Conservation (phyloP, 2,113 vertebrate genomes). For the Campylorhamphus procurvoides region DNA sequence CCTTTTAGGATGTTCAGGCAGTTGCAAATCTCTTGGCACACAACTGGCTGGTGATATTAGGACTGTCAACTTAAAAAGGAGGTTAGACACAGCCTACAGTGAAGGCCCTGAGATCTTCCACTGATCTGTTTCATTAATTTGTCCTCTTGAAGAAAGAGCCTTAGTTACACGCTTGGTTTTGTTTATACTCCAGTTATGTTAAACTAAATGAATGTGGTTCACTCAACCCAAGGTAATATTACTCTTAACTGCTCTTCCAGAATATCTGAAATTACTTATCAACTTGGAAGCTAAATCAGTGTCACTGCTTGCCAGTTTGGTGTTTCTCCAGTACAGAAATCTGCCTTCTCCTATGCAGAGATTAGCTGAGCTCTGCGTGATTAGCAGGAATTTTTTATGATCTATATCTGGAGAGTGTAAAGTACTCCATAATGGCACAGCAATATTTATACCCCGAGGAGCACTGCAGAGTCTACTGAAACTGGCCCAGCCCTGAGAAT, state of each 20-base stretch:
- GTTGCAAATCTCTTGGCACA: not conserved
- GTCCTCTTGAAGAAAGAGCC: not conserved
- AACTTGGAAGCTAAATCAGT: not conserved
- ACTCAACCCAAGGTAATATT: not conserved
- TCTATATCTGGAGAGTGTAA: not conserved
- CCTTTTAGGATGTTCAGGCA: not conserved
- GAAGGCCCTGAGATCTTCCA: not conserved
- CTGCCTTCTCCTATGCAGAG: not conserved
- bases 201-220: not conserved
- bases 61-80: not conserved
- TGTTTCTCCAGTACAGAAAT: not conserved
- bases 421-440: not conserved
- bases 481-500: not conserved
- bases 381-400: not conserved
- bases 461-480: not conserved
- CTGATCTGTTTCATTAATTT: not conserved
- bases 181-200: not conserved
- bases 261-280: not conserved
- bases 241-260: not conserved
- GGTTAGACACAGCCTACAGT: no score
- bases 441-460: not conserved
- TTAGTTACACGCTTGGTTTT: not conserved
- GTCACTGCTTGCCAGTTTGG: not conserved
- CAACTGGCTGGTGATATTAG: not conserved
- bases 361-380: not conserved